A percentile compares a stretch with the other conserved stretches of the same genome.
phyloP scores from a whole-genome alignment of 2,888 invertebrate genomes.

The Andrena trimmerana region DNA sequence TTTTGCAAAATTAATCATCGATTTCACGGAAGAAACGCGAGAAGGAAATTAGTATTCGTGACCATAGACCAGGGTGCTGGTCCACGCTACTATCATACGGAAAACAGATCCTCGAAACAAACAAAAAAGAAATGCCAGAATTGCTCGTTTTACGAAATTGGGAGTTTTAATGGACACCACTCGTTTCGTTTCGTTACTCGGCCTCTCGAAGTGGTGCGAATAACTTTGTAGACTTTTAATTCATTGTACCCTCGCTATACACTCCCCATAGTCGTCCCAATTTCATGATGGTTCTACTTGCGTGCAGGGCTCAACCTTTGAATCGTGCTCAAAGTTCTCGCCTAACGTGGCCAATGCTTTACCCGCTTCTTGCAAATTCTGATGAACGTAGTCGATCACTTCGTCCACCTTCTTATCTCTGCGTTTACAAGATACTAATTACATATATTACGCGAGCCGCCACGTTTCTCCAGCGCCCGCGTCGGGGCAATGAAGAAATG shows the following conservation, averaged over 20 bases:
- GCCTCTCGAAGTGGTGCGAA: not conserved
- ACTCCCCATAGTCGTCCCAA: slow-evolving; percentile 48
- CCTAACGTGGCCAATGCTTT: slow-evolving; percentile 77
- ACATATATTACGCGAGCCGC: no score
- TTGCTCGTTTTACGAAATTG: slow-evolving; percentile 43
- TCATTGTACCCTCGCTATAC: slow-evolving; percentile 50
- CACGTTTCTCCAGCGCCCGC: no score
- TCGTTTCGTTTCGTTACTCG: slow-evolving; percentile 5
- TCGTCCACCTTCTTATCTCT: slow-evolving; percentile 80
- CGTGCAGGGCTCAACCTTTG: slow-evolving; percentile 78
- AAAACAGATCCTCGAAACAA: not conserved
- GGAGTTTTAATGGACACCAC: slow-evolving; percentile 23
- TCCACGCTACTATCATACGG: not conserved
- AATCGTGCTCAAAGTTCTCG: slow-evolving; percentile 81
- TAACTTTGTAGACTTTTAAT: slow-evolving; percentile 21
- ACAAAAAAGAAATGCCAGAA: not conserved
- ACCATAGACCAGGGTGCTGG: not conserved
- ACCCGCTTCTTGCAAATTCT: slow-evolving; percentile 80
- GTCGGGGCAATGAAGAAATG: no score
- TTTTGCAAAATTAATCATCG: slow-evolving; percentile 52
- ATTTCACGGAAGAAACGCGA: slow-evolving; percentile 7
- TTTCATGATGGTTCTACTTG: slow-evolving; percentile 65
- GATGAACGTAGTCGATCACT: slow-evolving; percentile 78
- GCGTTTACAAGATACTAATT: slow-evolving; percentile 14
- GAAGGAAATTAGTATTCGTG: not conserved